Percentiles rank a stretch among this genome's conserved stretches.
phyloP scores from a whole-genome alignment of 2,113 vertebrate species.

The Isichthys henryi region DNA sequence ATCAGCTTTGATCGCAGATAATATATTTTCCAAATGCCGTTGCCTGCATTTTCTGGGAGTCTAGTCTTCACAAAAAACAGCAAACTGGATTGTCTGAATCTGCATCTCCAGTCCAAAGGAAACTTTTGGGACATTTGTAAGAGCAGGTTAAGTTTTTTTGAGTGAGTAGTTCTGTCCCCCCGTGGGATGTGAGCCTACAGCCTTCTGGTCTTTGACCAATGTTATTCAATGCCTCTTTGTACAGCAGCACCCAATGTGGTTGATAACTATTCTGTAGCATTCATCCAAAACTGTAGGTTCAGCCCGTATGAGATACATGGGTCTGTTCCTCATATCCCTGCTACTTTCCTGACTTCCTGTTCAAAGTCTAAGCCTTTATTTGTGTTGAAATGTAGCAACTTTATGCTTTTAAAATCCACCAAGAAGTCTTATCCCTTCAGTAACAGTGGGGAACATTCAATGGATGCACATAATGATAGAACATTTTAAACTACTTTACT shows the following conservation, averaged over 20 bases:
- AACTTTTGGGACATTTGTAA: background rate
- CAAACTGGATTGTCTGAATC: background rate
- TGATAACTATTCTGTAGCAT: background rate
- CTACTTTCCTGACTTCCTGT: background rate
- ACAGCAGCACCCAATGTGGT: background rate
- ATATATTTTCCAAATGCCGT: background rate
- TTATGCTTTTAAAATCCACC: background rate
- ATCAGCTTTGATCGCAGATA: background rate
- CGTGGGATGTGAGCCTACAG: background rate
- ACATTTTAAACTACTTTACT: background rate
- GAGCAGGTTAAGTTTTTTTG: background rate
- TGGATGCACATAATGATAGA: background rate
- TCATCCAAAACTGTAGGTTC: background rate
- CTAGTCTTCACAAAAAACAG: background rate
- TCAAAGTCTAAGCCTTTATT: background rate
- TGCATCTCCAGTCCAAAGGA: background rate
- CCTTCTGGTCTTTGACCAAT: background rate
- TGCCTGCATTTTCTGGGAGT: background rate
- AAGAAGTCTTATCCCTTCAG: background rate
- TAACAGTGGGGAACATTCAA: background rate
- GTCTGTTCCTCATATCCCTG: background rate
- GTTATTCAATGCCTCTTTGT: background rate
- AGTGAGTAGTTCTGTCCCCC: background rate
- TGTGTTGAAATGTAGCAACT: background rate
- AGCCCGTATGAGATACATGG: background rate